Conservation (phyloP, 2,888 invertebrate species). For the Drosophila recens region DNA sequence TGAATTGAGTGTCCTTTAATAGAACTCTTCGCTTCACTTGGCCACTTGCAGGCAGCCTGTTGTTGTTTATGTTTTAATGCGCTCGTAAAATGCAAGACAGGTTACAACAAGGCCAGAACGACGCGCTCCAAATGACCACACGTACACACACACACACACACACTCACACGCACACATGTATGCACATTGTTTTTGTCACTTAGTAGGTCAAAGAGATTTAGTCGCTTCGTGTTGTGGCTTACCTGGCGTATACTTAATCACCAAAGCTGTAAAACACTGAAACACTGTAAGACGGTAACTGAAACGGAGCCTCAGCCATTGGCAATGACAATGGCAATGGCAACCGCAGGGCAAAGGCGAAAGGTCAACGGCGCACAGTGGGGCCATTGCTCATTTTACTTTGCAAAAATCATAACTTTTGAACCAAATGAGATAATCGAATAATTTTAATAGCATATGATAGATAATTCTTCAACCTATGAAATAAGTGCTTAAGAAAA, state of each 20-base stretch:
- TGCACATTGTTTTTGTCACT: constrained; percentile 34
- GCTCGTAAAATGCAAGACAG: constrained; percentile 68
- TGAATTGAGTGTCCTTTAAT: constrained; percentile 34
- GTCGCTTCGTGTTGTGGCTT: constrained; percentile 53
- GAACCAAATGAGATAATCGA: no score
- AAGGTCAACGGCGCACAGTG: constrained; percentile 61
- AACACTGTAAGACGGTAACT: constrained; percentile 23
- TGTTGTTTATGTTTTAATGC: constrained; percentile 67
- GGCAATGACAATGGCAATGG: constrained; percentile 14
- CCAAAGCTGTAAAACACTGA: constrained; percentile 36
- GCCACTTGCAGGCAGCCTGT: constrained; percentile 35
- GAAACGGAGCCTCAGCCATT: constrained; percentile 13
- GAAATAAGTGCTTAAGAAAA: no score
- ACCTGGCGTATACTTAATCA: constrained; percentile 74
- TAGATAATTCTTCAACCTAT: no score
- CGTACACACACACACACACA: constrained; percentile 6
- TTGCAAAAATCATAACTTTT: no score
- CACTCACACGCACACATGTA: background rate
- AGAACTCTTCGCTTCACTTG: constrained; percentile 11
- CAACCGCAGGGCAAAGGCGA: constrained; percentile 32
- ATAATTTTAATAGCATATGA: no score
- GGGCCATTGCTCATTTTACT: no score
- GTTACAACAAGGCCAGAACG: constrained; percentile 30
- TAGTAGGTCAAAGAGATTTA: constrained; percentile 65
- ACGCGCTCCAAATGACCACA: constrained; percentile 41